These are phyloP conservation scores for Dolichoris vasculosae DNA, from an alignment of 1,140 invertebrate species.

Conservation along the genomic window DNA sequence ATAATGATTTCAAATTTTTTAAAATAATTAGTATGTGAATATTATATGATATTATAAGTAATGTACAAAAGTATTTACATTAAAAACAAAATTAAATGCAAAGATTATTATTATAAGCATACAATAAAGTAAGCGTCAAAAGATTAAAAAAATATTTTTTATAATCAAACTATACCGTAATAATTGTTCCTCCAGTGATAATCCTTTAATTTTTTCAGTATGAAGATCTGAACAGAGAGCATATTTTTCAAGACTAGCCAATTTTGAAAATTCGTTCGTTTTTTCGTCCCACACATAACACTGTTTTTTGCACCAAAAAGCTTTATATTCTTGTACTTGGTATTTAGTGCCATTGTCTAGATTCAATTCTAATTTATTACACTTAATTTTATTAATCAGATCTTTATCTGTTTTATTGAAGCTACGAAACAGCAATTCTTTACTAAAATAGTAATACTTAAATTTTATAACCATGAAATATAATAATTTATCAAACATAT, in stretches of 20 bases:
- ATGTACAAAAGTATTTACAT: neutral
- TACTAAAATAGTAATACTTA: neutral
- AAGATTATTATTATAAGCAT: neutral
- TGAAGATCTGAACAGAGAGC: slow-evolving; percentile 78
- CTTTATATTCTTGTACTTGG: slow-evolving; percentile 67
- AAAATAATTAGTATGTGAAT: neutral
- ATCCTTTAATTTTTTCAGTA: slow-evolving; percentile 73
- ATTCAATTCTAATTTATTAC: slow-evolving; percentile 65
- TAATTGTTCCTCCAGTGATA: slow-evolving; percentile 74
- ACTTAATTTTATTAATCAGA: slow-evolving; percentile 59
- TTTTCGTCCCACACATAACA: slow-evolving; percentile 81
- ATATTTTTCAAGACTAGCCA: slow-evolving; percentile 80
- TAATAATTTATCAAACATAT: neutral
- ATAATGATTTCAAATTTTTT: neutral
- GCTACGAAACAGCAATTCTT: neutral
- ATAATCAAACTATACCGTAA: slow-evolving; percentile 65
- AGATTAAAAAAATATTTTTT: neutral
- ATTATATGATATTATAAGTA: neutral
- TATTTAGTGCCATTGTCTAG: slow-evolving; percentile 71
- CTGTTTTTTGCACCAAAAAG: slow-evolving; percentile 81
- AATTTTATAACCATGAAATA: neutral
- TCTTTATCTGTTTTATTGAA: slow-evolving; percentile 52
- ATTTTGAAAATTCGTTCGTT: slow-evolving; percentile 77
- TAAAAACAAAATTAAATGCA: neutral
- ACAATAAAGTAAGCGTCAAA: neutral